These are phyloP conservation scores for Myotis davidii DNA, from an alignment of 2,113 vertebrate species.

Conservation along the genomic window DNA sequence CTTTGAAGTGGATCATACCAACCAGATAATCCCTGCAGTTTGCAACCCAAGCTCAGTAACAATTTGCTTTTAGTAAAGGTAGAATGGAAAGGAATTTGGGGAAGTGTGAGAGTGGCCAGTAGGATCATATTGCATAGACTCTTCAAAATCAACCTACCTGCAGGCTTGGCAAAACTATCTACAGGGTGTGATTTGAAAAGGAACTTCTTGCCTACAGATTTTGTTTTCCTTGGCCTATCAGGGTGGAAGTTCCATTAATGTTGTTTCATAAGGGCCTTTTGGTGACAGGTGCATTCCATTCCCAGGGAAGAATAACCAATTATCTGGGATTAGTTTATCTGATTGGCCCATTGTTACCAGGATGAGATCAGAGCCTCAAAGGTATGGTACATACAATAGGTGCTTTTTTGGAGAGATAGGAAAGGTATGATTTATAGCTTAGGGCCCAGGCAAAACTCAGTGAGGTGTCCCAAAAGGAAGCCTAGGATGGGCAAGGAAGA, in stretches of 20 bases:
- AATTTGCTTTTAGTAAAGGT: constrained; percentile 45
- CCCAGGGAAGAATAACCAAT: not conserved
- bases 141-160: constrained; percentile 43
- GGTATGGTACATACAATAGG: not conserved
- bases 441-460: not conserved
- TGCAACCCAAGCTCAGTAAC: constrained; percentile 16
- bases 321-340: not conserved
- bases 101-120: not conserved
- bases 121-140: not conserved
- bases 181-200: not conserved
- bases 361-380: not conserved
- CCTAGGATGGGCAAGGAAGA: not conserved
- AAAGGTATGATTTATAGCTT: not conserved
- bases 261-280: not conserved
- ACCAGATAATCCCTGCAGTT: not conserved
- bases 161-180: not conserved
- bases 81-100: not conserved
- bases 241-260: not conserved
- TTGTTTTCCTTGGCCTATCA: not conserved
- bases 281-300: not conserved
- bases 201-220: not conserved
- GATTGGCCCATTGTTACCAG: not conserved
- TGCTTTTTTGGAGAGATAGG: not conserved
- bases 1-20: constrained; percentile 40
- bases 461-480: not conserved